phyloP scores from a whole-genome alignment of 2,888 invertebrate species.

The Habroteleia sp. region DNA sequence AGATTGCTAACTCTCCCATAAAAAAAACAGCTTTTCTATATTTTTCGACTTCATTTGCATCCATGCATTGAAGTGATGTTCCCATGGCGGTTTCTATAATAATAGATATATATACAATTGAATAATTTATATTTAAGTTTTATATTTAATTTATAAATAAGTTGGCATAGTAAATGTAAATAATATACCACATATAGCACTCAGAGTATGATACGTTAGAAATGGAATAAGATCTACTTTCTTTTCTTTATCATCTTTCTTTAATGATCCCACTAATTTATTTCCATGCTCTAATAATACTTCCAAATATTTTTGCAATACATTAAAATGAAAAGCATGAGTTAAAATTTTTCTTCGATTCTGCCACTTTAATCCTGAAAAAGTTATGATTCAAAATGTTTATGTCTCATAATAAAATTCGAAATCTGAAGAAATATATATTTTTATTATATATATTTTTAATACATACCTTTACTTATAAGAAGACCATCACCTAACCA shows the following conservation, averaged over 20 bases:
- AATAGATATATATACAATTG: not conserved
- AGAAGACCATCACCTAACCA: slow-evolving; percentile 42
- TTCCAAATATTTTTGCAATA: slow-evolving; percentile 70
- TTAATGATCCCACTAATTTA: slow-evolving; percentile 74
- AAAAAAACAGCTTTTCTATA: slow-evolving; percentile 26
- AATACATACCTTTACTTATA: slow-evolving; percentile 21
- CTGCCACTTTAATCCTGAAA: slow-evolving; percentile 36
- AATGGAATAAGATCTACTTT: slow-evolving; percentile 82
- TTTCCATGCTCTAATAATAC: slow-evolving; percentile 81
- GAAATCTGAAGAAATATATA: not conserved
- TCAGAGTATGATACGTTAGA: slow-evolving; percentile 84
- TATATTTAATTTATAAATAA: not conserved
- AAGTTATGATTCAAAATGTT: too few species aligned
- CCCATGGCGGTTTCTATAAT: slow-evolving; percentile 45
- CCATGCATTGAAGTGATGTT: slow-evolving; percentile 25
- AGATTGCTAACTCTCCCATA: slow-evolving; percentile 18
- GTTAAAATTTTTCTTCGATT: slow-evolving; percentile 59
- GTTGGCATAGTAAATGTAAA: not conserved
- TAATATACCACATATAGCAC: slow-evolving; percentile 85
- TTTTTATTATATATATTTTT: too few species aligned
- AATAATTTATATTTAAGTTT: not conserved
- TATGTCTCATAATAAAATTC: too few species aligned
- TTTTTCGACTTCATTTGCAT: slow-evolving; percentile 27
- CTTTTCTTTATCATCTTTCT: slow-evolving; percentile 69
- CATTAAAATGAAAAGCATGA: slow-evolving; percentile 32